Conservation (phyloP, 2,113 vertebrate genomes). For the Ophiodon elongatus region DNA sequence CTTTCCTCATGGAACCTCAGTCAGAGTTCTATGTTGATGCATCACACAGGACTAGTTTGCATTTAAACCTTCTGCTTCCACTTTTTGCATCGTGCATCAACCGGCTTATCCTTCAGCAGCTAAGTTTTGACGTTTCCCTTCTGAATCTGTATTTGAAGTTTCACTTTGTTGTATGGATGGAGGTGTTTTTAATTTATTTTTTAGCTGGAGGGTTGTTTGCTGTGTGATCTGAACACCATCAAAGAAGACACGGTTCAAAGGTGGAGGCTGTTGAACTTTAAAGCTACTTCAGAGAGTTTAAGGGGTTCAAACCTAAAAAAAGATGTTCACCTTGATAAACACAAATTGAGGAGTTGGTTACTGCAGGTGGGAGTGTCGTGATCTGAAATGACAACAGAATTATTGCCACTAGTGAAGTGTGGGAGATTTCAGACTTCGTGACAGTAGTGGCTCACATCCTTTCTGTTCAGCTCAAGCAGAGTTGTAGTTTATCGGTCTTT, state of each 20-base stretch:
- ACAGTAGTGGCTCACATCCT: too few species aligned
- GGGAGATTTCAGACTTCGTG: too few species aligned
- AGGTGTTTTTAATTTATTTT: neutral
- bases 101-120: neutral
- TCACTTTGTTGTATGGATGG: neutral
- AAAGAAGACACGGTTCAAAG: neutral
- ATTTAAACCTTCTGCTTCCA: neutral
- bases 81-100: neutral
- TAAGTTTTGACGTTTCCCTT: slow-evolving; percentile 9
- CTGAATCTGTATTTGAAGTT: neutral
- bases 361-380: too few species aligned
- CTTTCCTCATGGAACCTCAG: neutral
- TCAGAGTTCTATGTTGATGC: neutral
- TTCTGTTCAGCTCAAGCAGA: too few species aligned
- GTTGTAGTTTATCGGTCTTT: too few species aligned
- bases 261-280: neutral
- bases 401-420: too few species aligned
- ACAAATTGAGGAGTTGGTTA: too few species aligned
- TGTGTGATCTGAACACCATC: slow-evolving; percentile 12
- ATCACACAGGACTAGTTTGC: neutral
- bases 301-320: too few species aligned
- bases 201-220: neutral
- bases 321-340: too few species aligned
- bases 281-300: neutral
- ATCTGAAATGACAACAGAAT: too few species aligned